Evolutionary conservation across 2,113 vertebrate species (phyloP).

Genomic region (Elaphurus davidianus): DNA sequence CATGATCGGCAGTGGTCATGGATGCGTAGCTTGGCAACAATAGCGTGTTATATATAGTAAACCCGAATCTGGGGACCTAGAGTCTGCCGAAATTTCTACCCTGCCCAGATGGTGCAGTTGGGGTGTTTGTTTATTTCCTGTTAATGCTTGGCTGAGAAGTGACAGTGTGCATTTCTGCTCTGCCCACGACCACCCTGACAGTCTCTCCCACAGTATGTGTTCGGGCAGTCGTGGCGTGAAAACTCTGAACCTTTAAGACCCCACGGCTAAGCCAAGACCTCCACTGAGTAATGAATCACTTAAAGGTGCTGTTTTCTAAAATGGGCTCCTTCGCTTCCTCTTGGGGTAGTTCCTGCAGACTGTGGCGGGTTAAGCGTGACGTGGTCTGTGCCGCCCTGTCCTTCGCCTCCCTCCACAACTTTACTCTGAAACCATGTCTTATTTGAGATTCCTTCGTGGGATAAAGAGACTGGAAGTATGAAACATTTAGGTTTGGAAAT

Average conservation of each 20-base stretch:
- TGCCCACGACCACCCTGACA: background rate
- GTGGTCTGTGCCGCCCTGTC: background rate
- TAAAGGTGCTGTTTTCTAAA: background rate
- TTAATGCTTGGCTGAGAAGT: background rate
- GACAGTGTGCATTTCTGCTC: background rate
- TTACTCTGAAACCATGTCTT: background rate
- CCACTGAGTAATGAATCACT: background rate
- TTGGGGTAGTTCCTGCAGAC: background rate
- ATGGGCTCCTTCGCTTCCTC: background rate
- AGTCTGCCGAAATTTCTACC: background rate
- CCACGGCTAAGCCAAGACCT: background rate
- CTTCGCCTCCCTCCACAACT: background rate
- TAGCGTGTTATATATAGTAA: background rate
- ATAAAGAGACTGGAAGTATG: background rate
- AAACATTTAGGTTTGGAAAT: background rate
- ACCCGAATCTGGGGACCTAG: too few species aligned
- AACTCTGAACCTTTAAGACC: background rate
- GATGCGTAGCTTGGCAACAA: background rate
- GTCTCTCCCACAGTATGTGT: background rate
- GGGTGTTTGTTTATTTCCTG: background rate
- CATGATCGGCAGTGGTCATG: background rate
- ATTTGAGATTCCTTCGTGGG: background rate
- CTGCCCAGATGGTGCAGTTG: background rate
- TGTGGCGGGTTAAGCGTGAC: rapidly evolving
- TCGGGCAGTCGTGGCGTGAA: background rate